Evolutionary conservation across 2,888 invertebrate genomes (phyloP), one percentile per base, ranked within the genome.

Genomic region (Dendrolimus pini): DNA sequence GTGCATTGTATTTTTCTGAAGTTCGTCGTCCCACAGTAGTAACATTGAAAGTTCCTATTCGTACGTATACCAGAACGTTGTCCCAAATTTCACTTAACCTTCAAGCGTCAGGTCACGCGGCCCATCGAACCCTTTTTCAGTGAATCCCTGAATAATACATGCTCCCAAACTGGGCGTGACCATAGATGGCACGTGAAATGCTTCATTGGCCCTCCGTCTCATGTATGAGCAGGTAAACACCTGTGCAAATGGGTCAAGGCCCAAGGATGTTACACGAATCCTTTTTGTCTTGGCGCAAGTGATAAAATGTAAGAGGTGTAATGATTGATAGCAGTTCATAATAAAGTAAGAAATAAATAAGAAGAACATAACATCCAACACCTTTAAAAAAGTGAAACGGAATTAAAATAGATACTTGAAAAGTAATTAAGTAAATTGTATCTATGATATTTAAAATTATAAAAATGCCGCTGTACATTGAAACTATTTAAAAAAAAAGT

Each of bases 181-280:
- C 47, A 47, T 47, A 47, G 47, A 63, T 59, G 62, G 65, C 64
- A 67, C 59, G 64, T 65, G 59, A 67, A 65, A 70, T 69, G 62
- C 66, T 65, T 69, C 69, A 71, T 71, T 68, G 67, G 62, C 65
- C 69, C 67, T 66, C 65, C 60, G 60, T 65, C 68, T 61, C 57
- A 57, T 58, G 62, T 9, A 56, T 55, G 60, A 57, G 61, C 69
- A 73, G 73, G 76, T 75, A 76, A 75, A 72, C 75, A 75, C 69
- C 68, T 70, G 64, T 65, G 56, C 56, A 65, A 63, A 59, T 59
- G 60, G 77, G 69, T 65, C 77, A 79, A 78, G 79, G 78, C 64
- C 12, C 47, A 9, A 12, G 47, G 12, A 12, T 12, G 47, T 47
- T 47, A 47, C 12, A 10, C 47, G 47, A 9, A 47, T 47, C 47